Base-by-base conservation (phyloP, 92 coral and sea anemone species). In the Siderastrea siderea region DNA sequence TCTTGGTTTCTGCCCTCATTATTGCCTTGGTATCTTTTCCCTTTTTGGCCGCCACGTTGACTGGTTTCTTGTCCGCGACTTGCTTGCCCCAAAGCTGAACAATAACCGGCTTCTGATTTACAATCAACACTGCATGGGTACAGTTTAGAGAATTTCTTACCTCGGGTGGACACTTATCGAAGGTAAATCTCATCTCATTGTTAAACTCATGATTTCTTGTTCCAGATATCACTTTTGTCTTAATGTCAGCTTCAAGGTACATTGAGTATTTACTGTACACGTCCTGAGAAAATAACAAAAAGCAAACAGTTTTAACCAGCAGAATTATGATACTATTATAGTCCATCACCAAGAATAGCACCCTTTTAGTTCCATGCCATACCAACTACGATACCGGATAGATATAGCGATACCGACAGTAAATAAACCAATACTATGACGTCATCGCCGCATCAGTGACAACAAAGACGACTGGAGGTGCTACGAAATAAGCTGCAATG, bases 11-110 rank as follows among this genome's bases (percentile, higher is more conserved):
- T 12, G 94, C 91, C 86, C 92, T 95, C 96, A 96, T 91, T 59
- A 96, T 96, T 7, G 99, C 94, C 84, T 96, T 96, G 57, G 99
- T 96, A 80, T 96, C 95, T 83, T 93, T 93, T 19, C 96, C 99
- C 58, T 80, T 90, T 54, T 95, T 95, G n/a, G 95, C 45, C 45
- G 98, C 93, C 52, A 88, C 89, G 93, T 95, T 96, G 14, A 93
- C 92, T 4, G 98, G 96, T 48, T 93, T 93, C 88, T 89, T 96
- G 71, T 88, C 96, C 26, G 89, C 79, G 7, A 87, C 92, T 47
- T 96, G 99, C 61, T 95, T 94, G 0, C 99, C 99, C 98, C 95
- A 93, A 47, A 96, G 72, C 55, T 96, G 99, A 51, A 96, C 83
- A 6, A 96, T 87, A 6, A 96, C 94, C 1, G 96, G 83, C 84